Percentiles rank a stretch among this genome's conserved stretches.
phyloP scores from a whole-genome alignment of 92 coral and sea anemone species.

The Epizoanthus scotinus region DNA sequence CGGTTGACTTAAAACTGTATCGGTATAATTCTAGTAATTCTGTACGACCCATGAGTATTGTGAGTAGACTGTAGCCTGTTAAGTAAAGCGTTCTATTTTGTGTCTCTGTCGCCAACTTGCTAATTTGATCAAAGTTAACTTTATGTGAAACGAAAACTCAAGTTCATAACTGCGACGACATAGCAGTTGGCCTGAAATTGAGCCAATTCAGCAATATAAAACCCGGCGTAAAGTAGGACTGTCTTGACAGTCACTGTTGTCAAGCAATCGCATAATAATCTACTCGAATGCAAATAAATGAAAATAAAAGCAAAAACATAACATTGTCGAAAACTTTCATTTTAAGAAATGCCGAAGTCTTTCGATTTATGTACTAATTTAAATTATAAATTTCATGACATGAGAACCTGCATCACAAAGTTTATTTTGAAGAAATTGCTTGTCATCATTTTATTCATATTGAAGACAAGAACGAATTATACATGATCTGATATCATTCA shows the following conservation, averaged over 20 bases:
- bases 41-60: background rate
- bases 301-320: slow-evolving; percentile 18
- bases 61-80: background rate
- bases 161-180: slow-evolving; percentile 31
- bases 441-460: slow-evolving; percentile 61
- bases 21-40: slow-evolving; percentile 9
- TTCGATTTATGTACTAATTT: slow-evolving; percentile 46
- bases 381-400: slow-evolving; percentile 20
- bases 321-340: slow-evolving; percentile 28
- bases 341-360: slow-evolving; percentile 33
- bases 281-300: slow-evolving; percentile 16
- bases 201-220: slow-evolving; percentile 15
- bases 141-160: slow-evolving; percentile 29
- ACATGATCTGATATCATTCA: slow-evolving; percentile 43
- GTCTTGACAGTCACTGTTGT: slow-evolving; percentile 9
- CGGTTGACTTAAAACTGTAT: slow-evolving; percentile 2
- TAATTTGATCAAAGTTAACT: slow-evolving; percentile 45
- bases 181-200: slow-evolving; percentile 41
- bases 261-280: slow-evolving; percentile 26
- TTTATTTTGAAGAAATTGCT: slow-evolving; percentile 39
- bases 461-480: slow-evolving; percentile 50
- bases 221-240: background rate
- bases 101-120: slow-evolving; percentile 30
- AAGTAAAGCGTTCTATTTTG: background rate
- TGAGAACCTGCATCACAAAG: slow-evolving; percentile 34